Conservation (phyloP, 2,797 vertebrate species). For the Morus bassanus region DNA sequence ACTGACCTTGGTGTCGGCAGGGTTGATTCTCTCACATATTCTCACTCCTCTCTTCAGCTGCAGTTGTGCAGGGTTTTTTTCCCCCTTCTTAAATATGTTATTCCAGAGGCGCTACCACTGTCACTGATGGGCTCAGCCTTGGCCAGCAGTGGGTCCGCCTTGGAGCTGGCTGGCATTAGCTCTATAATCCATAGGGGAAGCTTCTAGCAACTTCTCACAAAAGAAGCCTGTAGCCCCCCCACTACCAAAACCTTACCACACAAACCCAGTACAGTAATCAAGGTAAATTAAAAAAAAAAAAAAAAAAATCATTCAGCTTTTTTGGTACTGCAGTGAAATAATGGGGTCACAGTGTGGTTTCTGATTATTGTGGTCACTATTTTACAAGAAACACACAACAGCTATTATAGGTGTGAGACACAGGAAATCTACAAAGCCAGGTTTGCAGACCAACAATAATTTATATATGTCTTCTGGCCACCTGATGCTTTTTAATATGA, state of each 20-base stretch:
- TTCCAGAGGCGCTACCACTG: rapidly evolving
- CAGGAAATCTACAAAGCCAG: neutral
- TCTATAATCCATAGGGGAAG: neutral
- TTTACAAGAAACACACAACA: neutral
- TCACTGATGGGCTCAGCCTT: neutral
- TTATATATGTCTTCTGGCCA: neutral
- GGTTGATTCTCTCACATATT: neutral
- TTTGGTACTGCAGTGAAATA: neutral
- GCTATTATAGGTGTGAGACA: neutral
- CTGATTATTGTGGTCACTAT: neutral
- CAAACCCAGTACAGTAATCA: neutral
- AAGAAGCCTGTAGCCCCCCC: neutral
- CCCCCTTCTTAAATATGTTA: neutral
- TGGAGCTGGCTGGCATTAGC: neutral
- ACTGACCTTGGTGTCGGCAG: neutral
- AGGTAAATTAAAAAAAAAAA: neutral
- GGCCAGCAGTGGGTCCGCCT: rapidly evolving
- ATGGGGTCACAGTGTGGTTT: neutral
- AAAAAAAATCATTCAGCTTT: neutral
- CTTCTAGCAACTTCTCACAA: neutral
- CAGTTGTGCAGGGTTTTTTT: neutral
- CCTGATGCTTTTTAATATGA: neutral
- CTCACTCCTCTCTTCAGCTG: neutral
- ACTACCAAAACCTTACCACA: neutral
- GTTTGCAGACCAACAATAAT: neutral